Evolutionary conservation across 2,113 vertebrate genomes (phyloP).

Genomic region (Brachyhypopomus gauderio): DNA sequence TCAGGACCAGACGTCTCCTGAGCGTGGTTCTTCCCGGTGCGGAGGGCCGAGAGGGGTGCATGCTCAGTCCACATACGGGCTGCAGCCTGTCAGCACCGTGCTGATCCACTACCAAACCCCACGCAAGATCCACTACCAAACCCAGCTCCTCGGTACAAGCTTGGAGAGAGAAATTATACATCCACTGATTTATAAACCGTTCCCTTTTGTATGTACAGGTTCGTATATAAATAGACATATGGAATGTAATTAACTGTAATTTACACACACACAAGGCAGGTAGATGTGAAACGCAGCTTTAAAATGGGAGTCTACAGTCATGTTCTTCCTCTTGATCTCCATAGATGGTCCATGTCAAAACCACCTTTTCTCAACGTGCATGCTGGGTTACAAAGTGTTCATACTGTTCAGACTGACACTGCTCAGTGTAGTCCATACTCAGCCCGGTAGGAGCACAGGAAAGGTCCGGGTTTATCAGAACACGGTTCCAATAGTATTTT

Average conservation of each 20-base stretch:
- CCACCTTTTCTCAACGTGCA: not conserved
- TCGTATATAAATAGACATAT: slow-evolving; percentile 71
- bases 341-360: not conserved
- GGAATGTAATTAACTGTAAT: slow-evolving; percentile 71
- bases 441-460: not conserved
- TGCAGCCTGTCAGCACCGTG: too few relatives aligned
- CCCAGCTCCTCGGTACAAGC: not conserved
- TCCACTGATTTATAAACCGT: slow-evolving; percentile 72
- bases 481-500: not conserved
- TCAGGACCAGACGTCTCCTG: too few relatives aligned
- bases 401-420: not conserved
- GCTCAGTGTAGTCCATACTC: too few relatives aligned
- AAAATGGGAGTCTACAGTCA: slow-evolving; percentile 42
- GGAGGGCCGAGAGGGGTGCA: too few relatives aligned
- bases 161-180: slow-evolving; percentile 57
- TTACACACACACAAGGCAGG: slow-evolving; percentile 72
- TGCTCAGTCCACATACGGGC: too few relatives aligned
- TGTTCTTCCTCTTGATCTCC: slow-evolving; percentile 20
- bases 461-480: not conserved
- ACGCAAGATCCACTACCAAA: not conserved
- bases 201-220: slow-evolving; percentile 71
- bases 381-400: not conserved
- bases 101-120: not conserved
- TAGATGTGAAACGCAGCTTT: slow-evolving; percentile 60
- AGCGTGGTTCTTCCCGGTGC: too few relatives aligned